phyloP scores from a whole-genome alignment of 2,113 vertebrate species.

The Sula dactylatra region DNA sequence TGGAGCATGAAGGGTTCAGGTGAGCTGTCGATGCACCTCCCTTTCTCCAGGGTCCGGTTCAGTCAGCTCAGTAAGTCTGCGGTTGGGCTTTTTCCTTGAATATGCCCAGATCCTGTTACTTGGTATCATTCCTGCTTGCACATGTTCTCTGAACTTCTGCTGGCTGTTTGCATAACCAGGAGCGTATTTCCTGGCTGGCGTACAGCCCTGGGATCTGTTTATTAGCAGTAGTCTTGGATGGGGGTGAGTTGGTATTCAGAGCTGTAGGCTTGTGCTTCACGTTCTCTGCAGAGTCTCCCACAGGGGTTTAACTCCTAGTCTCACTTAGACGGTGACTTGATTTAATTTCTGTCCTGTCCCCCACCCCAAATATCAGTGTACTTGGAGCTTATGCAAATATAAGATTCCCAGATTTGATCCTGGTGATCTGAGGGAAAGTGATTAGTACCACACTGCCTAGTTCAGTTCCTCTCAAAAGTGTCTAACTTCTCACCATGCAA shows the following conservation, averaged over 20 bases:
- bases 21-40: not conserved
- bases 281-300: not conserved
- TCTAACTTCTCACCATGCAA: not conserved
- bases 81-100: not conserved
- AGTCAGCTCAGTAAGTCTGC: not conserved
- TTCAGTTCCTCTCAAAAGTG: not conserved
- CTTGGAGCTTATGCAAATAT: not conserved
- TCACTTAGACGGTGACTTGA: not conserved
- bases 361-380: not conserved
- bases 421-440: not conserved
- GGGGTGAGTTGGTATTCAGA: not conserved
- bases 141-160: conserved; percentile 8
- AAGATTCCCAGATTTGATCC: not conserved
- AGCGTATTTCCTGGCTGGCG: not conserved
- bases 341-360: not conserved
- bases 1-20: not conserved
- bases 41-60: not conserved
- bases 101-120: not conserved
- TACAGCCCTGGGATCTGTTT: not conserved
- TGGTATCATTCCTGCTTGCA: conserved; percentile 2
- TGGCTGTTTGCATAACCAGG: conserved; percentile 48
- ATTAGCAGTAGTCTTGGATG: not conserved
- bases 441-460: not conserved
- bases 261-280: not conserved
- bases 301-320: not conserved